Base-by-base conservation (phyloP, 2,797 vertebrate species). In the Epinephelus coioides region DNA sequence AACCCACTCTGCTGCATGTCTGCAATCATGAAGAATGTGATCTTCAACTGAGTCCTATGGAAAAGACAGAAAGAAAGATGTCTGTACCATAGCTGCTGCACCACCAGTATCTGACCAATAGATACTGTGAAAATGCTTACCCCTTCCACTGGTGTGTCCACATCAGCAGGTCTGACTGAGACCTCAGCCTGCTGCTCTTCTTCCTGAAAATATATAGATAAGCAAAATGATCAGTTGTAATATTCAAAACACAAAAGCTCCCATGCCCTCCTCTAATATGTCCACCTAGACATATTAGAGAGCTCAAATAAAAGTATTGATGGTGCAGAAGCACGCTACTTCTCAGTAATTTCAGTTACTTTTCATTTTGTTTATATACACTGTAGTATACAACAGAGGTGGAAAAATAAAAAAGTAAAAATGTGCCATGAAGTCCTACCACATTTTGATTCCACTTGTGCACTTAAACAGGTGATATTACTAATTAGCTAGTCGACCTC, bases 191-290 rank as follows among this genome's bases (percentile, higher is more conserved):
- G 49, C 49, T 19, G 49, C 49, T n/a, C 49, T n/a, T 50, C 49
- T 50, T 50, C 49, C 49, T 50, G 49, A 50, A 50, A 50, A n/a
- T 50, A n/a, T 50, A 50, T 50, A 19, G 49, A 50, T n/a, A 50
- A 10, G 49, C 19, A 50, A 50, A 50, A 30, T 30, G 27, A n/a
- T 50, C 49, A n/a, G 27, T 30, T 30, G 27, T 30, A 30, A 30
- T 30, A 6, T 30, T 30, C 27, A 30, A 30, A 30, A 30, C 27
- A 30, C 27, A 30, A 30, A 30, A 30, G 27, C 27, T 30, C 27
- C 27, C 27, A 30, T 30, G 27, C 27, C 5, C 27, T 30, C 27
- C 27, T 6, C 27, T 30, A 30, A 30, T 6, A 30, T 6, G 27
- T 30, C 27, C 27, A 30, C 5, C 27, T 30, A 30, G 27, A 30